phyloP scores from a whole-genome alignment of 2,888 invertebrate genomes.

The Hedya salicella region DNA sequence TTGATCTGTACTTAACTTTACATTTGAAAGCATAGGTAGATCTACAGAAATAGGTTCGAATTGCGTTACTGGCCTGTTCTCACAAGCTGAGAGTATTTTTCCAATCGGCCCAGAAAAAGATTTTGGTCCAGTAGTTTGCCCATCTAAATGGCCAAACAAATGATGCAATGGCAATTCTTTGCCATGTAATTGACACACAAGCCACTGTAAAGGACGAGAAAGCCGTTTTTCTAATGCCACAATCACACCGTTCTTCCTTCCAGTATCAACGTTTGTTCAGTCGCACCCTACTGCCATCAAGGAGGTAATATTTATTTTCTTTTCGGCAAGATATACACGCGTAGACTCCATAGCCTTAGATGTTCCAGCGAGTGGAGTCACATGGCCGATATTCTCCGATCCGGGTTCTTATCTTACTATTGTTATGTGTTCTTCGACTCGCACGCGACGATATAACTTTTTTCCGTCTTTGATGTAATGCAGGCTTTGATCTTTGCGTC shows the following conservation, averaged over 20 bases:
- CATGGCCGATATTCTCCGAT: background rate
- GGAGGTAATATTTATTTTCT: background rate
- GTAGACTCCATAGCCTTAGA: conserved; percentile 3
- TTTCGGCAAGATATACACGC: too few relatives aligned
- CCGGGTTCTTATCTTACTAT: conserved; percentile 35
- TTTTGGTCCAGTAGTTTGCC: conserved; percentile 46
- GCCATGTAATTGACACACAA: conserved; percentile 43
- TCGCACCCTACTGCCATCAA: conserved; percentile 45
- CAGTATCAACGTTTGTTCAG: conserved; percentile 45
- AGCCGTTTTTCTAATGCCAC: conserved; percentile 45
- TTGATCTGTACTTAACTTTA: conserved; percentile 43
- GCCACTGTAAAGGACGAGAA: conserved; percentile 46
- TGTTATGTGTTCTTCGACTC: conserved; percentile 29
- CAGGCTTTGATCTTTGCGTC: conserved; percentile 1
- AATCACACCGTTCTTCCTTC: conserved; percentile 45
- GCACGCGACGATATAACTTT: conserved; percentile 1
- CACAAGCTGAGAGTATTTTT: conserved; percentile 43
- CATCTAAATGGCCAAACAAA: conserved; percentile 44
- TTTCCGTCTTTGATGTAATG: background rate
- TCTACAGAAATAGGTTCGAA: conserved; percentile 35
- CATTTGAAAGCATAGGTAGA: conserved; percentile 23
- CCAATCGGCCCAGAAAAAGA: conserved; percentile 45
- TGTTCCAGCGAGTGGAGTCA: conserved; percentile 5
- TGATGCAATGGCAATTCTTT: conserved; percentile 47
- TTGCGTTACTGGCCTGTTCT: conserved; percentile 37